Conservation (phyloP, 2,888 invertebrate genomes). For the Rapana venosa region DNA sequence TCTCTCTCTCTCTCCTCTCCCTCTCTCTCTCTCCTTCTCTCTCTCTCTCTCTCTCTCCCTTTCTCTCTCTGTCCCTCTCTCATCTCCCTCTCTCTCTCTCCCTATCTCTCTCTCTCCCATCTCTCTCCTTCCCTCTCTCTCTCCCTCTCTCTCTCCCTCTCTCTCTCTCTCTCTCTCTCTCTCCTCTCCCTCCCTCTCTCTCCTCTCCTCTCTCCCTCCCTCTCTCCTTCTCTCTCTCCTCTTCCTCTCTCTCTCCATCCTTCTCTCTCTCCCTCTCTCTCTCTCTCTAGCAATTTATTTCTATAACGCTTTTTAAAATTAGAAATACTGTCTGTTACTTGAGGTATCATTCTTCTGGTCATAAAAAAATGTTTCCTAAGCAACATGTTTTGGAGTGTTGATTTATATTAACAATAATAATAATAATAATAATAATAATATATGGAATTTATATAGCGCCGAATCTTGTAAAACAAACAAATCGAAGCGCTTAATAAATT, state of each 20-base stretch:
- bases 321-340: no score
- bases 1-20: not conserved
- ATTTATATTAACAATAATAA: no score
- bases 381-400: no score
- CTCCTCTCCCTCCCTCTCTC: not conserved
- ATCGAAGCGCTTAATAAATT: no score
- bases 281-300: not conserved
- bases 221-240: not conserved
- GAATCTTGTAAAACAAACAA: no score
- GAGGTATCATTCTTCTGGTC: no score
- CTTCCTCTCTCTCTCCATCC: not conserved
- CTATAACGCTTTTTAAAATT: no score
- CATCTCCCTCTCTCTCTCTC: conserved; percentile 6
- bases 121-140: not conserved
- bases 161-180: not conserved
- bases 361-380: no score
- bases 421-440: no score
- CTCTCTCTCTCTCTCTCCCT: not conserved
- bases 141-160: not conserved
- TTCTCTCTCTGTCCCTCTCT: not conserved
- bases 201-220: not conserved
- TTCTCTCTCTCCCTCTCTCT: not conserved
- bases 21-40: not conserved
- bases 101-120: conserved; percentile 9
- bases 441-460: no score